A percentile compares a stretch with the other conserved stretches of the same genome.
Conservation (phyloP, 2,888 invertebrate species). For the Euplagia quadripunctaria region DNA sequence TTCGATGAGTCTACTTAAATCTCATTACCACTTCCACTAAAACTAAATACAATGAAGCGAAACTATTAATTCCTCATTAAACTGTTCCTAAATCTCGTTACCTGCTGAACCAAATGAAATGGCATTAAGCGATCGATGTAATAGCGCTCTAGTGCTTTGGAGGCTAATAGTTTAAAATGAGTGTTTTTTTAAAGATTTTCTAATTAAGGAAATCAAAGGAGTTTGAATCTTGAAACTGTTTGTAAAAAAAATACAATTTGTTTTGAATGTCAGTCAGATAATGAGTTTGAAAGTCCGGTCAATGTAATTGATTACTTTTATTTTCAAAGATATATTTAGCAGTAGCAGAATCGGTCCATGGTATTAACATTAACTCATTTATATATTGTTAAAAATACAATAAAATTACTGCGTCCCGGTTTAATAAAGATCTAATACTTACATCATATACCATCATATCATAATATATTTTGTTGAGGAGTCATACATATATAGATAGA, state of each 20-base stretch:
- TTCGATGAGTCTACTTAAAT: neutral
- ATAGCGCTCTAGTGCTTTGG: slow-evolving; percentile 60
- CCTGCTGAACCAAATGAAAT: slow-evolving; percentile 40
- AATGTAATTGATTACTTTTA: neutral
- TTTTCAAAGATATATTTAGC: neutral
- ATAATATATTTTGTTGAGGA: neutral
- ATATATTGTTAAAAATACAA: neutral
- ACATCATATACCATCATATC: neutral
- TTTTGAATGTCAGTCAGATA: slow-evolving; percentile 7
- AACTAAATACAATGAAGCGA: slow-evolving; percentile 19
- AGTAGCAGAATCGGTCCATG: neutral
- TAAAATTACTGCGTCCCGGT: neutral
- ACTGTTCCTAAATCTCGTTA: slow-evolving; percentile 32
- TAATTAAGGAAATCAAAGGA: slow-evolving; percentile 10
- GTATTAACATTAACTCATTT: too few relatives aligned
- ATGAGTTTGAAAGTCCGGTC: slow-evolving; percentile 14
- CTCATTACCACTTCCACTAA: slow-evolving; percentile 8
- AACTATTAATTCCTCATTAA: slow-evolving; percentile 36
- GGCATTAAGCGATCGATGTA: slow-evolving; percentile 65
- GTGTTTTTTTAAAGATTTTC: slow-evolving; percentile 39
- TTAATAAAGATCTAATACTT: neutral
- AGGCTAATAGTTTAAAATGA: slow-evolving; percentile 64
- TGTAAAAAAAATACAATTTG: slow-evolving; percentile 15
- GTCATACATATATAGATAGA: neutral
- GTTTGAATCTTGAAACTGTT: neutral